Evolutionary conservation across 1,140 invertebrate genomes (phyloP).

Genomic region (Teleopsis dalmanni): DNA sequence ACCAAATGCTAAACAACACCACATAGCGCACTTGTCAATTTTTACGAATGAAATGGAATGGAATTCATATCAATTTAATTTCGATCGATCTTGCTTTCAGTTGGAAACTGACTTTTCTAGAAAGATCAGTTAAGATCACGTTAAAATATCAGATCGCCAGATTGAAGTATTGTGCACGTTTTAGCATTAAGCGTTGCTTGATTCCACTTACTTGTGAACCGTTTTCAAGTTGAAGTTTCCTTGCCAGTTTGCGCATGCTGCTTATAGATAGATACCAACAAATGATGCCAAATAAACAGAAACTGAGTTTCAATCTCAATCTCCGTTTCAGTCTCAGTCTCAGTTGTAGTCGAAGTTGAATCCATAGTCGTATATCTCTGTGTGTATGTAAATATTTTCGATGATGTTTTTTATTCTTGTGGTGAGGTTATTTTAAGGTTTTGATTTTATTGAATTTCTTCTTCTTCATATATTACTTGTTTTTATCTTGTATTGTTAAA

Average conservation of each 20-base stretch:
- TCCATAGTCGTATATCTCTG: no score
- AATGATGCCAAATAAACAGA: no score
- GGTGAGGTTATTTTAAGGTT: neutral
- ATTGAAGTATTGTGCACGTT: slow-evolving; percentile 9
- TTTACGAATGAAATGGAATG: slow-evolving; percentile 24
- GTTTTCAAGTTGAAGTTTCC: no score
- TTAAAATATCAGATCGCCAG: neutral
- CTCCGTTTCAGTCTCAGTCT: neutral
- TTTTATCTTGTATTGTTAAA: neutral
- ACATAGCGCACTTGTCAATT: slow-evolving; percentile 38
- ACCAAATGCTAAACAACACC: no score
- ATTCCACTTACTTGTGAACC: no score
- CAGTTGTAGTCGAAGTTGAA: neutral
- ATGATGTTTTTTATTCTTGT: neutral
- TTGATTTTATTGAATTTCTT: slow-evolving; percentile 5
- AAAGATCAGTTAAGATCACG: neutral
- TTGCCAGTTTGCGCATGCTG: no score
- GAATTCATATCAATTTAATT: slow-evolving; percentile 42
- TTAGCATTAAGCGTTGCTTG: no score
- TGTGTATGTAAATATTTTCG: neutral
- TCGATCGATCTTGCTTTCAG: slow-evolving; percentile 42
- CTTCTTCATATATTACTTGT: neutral
- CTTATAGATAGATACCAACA: no score
- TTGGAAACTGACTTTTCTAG: neutral
- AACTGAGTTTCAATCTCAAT: no score